phyloP scores from a whole-genome alignment of 2,888 invertebrate genomes.

The Protophormia terraenovae region DNA sequence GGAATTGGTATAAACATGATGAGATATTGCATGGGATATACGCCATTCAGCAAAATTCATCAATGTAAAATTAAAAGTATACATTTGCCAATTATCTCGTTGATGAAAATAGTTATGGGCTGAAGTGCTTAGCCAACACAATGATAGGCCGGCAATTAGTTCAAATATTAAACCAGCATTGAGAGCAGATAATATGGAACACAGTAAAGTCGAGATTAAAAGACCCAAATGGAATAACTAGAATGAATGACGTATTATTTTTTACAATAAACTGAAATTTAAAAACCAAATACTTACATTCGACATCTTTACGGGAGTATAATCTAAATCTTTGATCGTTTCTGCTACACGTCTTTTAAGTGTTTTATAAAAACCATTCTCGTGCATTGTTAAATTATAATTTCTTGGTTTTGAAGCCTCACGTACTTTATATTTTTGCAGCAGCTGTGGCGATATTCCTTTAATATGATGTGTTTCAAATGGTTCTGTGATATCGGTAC shows the following conservation, averaged over 20 bases:
- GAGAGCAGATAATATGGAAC: constrained; percentile 75
- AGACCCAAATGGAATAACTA: constrained; percentile 75
- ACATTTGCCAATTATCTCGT: constrained; percentile 89
- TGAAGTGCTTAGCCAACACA: constrained; percentile 84
- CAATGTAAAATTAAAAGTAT: constrained; percentile 86
- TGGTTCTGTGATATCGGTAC: constrained; percentile 90
- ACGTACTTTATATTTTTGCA: constrained; percentile 85
- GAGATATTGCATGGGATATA: constrained; percentile 88
- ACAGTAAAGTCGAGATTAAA: constrained; percentile 75
- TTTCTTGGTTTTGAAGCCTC: constrained; percentile 84
- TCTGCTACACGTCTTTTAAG: constrained; percentile 84
- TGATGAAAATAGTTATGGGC: constrained; percentile 90
- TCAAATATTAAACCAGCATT: constrained; percentile 73
- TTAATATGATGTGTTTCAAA: constrained; percentile 87
- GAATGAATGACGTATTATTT: not conserved
- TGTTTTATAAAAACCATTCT: constrained; percentile 88
- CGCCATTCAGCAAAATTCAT: constrained; percentile 86
- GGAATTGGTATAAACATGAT: constrained; percentile 90
- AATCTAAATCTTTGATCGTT: constrained; percentile 83
- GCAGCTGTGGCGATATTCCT: constrained; percentile 82
- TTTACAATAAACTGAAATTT: not conserved
- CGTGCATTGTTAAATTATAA: constrained; percentile 87
- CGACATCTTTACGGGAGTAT: constrained; percentile 72
- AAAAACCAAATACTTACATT: constrained; percentile 48
- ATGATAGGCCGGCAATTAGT: constrained; percentile 82